These are phyloP conservation scores for Theodoxus fluviatilis DNA, from an alignment of 2,888 invertebrate species.

Conservation along the genomic window DNA sequence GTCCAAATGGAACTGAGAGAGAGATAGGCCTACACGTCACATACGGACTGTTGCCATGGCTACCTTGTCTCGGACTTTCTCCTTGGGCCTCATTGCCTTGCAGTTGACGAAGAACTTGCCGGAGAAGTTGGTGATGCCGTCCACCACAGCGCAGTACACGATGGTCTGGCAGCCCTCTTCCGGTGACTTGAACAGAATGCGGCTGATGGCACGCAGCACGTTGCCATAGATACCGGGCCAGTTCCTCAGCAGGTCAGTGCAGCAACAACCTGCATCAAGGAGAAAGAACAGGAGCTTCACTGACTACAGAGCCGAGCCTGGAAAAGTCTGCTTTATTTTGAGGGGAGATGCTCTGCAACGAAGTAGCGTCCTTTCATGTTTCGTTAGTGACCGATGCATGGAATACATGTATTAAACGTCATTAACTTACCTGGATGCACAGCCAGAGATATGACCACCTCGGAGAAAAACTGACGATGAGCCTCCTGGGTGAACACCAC, in stretches of 20 bases:
- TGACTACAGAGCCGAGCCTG: background rate
- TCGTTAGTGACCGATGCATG: too few species aligned
- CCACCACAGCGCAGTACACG: constrained; percentile 53
- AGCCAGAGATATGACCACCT: constrained; percentile 44
- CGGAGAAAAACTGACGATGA: constrained; percentile 42
- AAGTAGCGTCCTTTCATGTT: too few species aligned
- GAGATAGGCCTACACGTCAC: background rate
- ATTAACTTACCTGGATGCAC: constrained; percentile 56
- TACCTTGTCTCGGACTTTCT: constrained; percentile 36
- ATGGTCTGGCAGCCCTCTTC: constrained; percentile 58
- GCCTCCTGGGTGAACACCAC: constrained; percentile 48
- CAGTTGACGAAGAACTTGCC: constrained; percentile 53
- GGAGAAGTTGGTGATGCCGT: constrained; percentile 47
- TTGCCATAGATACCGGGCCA: constrained; percentile 54
- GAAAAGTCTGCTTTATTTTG: background rate
- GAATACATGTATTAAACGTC: too few species aligned
- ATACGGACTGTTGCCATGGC: too few species aligned
- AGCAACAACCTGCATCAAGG: constrained; percentile 44
- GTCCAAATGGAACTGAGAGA: background rate
- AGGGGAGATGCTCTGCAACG: too few species aligned
- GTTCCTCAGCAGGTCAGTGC: constrained; percentile 50
- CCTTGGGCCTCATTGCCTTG: constrained; percentile 35
- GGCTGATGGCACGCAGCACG: constrained; percentile 42
- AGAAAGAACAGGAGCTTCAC: background rate
- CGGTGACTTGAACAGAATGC: constrained; percentile 55